Evolutionary conservation across 1,140 invertebrate genomes (phyloP).

Genomic region (Andricus grossulariae): DNA sequence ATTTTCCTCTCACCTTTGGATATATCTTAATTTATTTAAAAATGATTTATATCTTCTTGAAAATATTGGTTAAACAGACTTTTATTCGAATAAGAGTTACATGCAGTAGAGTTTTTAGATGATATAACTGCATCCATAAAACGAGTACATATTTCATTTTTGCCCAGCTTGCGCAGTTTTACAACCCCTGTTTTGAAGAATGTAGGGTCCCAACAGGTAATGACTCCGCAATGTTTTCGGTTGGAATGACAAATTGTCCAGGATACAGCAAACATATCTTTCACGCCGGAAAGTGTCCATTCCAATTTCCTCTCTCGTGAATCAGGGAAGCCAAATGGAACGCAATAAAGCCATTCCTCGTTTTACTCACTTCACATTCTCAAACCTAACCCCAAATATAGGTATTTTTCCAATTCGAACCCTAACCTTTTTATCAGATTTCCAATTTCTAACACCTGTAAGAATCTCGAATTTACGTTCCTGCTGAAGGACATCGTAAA

Average conservation of each 20-base stretch:
- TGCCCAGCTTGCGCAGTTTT: constrained; percentile 3
- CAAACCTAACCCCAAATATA: not conserved
- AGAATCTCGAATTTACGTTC: not conserved
- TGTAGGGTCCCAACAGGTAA: constrained; percentile 22
- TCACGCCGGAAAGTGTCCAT: constrained; percentile 16
- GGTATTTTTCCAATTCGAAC: too few species aligned
- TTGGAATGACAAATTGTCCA: constrained; percentile 20
- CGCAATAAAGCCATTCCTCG: not conserved
- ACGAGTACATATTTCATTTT: constrained; percentile 24
- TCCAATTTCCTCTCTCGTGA: constrained; percentile 19
- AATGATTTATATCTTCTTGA: too few species aligned
- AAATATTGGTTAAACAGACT: too few species aligned
- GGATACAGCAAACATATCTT: constrained; percentile 14
- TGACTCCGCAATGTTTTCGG: constrained; percentile 15
- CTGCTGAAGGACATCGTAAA: not conserved
- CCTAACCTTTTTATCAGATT: not conserved
- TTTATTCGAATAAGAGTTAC: not conserved
- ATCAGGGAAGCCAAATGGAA: not conserved
- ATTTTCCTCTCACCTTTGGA: too few species aligned
- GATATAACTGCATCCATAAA: constrained; percentile 4
- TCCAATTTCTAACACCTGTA: not conserved
- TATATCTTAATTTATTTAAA: too few species aligned
- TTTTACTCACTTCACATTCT: not conserved
- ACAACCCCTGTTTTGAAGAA: constrained; percentile 11
- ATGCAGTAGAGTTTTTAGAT: not conserved